Evolutionary conservation across 1,140 invertebrate species (phyloP), one percentile per base, ranked within the genome.

Genomic region (Bombus turneri): DNA sequence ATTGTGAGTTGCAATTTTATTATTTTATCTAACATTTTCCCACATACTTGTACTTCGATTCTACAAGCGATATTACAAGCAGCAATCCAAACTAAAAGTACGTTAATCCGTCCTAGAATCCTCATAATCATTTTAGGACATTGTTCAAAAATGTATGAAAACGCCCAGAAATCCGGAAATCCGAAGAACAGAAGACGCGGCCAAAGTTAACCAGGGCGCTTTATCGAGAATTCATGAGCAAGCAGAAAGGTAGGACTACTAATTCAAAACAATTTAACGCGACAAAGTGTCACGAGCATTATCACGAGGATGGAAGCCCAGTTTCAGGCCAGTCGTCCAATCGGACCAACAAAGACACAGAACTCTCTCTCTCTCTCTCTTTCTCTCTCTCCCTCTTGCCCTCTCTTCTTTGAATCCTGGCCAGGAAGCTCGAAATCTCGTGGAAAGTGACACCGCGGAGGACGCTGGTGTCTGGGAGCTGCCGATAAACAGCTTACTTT

Each of bases 401-500:
- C 28, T 37, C 62, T 22, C 39, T n/a, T 4, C n/a, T 85, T 81
- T 73, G 84, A 74, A 75, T 86, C 59, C 62, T 25, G 15, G 31
- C n/a, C 10, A 41, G 57, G 25, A 43, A 47, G 76, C 79, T 73
- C 66, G 71, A 25, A n/a, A 28, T n/a, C 82, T 41, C 75, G 34
- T 31, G 68, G 53, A 69, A 73, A 62, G 59, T 62, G 59, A 62
- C 59, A 62, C 59, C 59, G 59, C 59, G 28, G 59, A 62, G 68
- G n/a, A 75, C 79, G 62, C 43, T 53, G 72, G 77, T 31, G 77
- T 75, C 90, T 91, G 90, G 74, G 53, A 81, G 68, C 81, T 81
- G 86, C 81, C 88, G 90, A 91, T 91, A 91, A 91, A 91, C 90
- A 91, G 90, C 90, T 91, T 91, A 89, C 87, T 89, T 91, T 91